These are phyloP conservation scores for Amphiprion ocellaris DNA, from an alignment of 2,113 vertebrate genomes.

Conservation along the genomic window DNA sequence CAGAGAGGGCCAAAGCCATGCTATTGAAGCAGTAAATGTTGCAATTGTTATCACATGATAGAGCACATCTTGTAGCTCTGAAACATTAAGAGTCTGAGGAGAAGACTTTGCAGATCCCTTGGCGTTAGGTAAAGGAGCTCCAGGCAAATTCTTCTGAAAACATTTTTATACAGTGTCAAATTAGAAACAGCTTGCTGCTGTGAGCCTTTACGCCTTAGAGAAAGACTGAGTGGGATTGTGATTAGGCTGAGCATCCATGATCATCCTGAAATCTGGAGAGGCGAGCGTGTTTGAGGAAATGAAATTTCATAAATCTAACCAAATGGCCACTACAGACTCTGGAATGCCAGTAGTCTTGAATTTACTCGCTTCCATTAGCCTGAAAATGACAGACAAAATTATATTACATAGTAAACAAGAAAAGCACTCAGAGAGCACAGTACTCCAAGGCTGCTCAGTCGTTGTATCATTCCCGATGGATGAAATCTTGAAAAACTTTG, in stretches of 20 bases:
- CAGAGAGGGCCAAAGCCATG: neutral
- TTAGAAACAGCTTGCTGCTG: constrained; percentile 77
- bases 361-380: constrained; percentile 25
- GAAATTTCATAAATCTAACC: constrained; percentile 67
- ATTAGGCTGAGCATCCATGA: constrained; percentile 72
- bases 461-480: too few species aligned
- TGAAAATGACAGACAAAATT: neutral
- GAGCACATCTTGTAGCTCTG: constrained; percentile 2
- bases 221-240: constrained; percentile 58
- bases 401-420: neutral
- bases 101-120: constrained; percentile 1
- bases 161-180: constrained; percentile 71
- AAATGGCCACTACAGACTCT: constrained; percentile 63
- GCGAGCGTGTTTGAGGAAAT: constrained; percentile 30
- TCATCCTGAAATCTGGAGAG: constrained; percentile 61
- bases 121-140: constrained; percentile 42
- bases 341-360: constrained; percentile 57
- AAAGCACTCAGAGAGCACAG: too few species aligned
- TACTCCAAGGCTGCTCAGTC: too few species aligned
- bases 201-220: constrained; percentile 55
- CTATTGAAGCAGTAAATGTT: constrained; percentile 5
- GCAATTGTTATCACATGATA: constrained; percentile 34
- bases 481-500: too few species aligned
- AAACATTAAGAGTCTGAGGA: constrained; percentile 15
- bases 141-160: constrained; percentile 53